Evolutionary conservation across 1,140 invertebrate genomes (phyloP), one percentile per base, ranked within the genome.

Genomic region (Aradophagus sp.): DNA sequence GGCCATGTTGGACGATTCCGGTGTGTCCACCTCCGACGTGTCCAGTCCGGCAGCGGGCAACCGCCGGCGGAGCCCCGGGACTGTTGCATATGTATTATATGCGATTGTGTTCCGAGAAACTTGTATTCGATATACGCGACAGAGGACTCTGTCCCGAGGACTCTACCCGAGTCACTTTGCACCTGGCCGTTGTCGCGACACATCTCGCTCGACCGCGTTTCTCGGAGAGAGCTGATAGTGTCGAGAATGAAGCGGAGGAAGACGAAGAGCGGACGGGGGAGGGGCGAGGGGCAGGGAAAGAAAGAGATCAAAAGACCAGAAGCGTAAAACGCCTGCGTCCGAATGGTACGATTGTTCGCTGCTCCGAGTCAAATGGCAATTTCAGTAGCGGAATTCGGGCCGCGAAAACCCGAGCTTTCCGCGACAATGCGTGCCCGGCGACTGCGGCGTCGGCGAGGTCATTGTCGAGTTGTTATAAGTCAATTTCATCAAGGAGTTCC

Each of bases 51-150:
- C 69, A 75, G 71, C 72, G 73, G 56, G 50, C 76, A 71, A 71
- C 74, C 58, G 74, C 52, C 74, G 72, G 39, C 72, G 73, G 78
- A 59, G 63, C 50, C 41, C 59, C 70, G 41, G 69, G 73, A 70
- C 79, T 82, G 77, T 78, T 84, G 80, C 82, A 84, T 82, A 84
- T 84, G 80, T 82, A 84, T 84, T 82, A 84, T 81, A 81, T 80
- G 80, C 82, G 82, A 84, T 82, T 84, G 80, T 82, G 79, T 84
- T 82, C 82, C 76, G 59, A 82, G 82, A 82, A 84, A 80, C 80
- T 84, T 82, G 76, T 81, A 80, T 75, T 76, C 80, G 78, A 81
- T 82, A 82, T 81, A 79, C 73, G 35, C 69, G 34, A 74, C 66
- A 67, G 76, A 79, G 78, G 73, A 77, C 79, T 80, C 77, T 78